Base-by-base conservation (phyloP, 53 echinoderm and acorn worm species). In the Astropecten irregularis region DNA sequence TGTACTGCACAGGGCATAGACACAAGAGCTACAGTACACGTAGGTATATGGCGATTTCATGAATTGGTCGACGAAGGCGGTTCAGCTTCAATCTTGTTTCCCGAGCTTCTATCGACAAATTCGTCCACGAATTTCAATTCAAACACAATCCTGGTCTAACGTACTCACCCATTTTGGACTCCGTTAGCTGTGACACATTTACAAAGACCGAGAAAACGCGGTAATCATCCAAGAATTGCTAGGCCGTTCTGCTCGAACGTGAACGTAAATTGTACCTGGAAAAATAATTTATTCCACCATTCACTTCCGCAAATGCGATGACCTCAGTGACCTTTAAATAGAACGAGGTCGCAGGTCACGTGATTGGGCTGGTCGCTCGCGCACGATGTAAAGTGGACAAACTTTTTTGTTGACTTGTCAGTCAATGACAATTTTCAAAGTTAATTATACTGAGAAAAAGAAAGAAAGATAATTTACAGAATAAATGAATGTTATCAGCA, bases 301-400 rank as follows among this genome's bases (percentile, higher is more conserved):
- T 79, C 79, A 79, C 61, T 79, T 79, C 79, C 79, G 79, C 79
- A 79, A 79, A 29, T 4, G 46, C 10, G n/a, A 20, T 79, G 79
- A 79, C 79, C 79, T 20, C 61, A 8, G 22, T 79, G 48, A 21
- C 61, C 20, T 61, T 26, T 79, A 16, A 58, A 20, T 52, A 26
- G 26, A 57, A 56, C n/a, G 58, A 40, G 76, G 79, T 79, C 79
- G 20, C 2, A 10, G 23, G 52, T 61, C 79, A 79, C 79, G 79
- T 79, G 79, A 71, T 51, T 23, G n/a, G n/a, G n/a, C n/a, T n/a
- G n/a, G n/a, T n/a, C n/a, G n/a, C n/a, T n/a, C n/a, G n/a, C n/a
- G n/a, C n/a, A n/a, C n/a, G n/a, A n/a, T n/a, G n/a, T n/a, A n/a
- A n/a, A n/a, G n/a, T n/a, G n/a, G n/a, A n/a, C n/a, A n/a, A n/a